Evolutionary conservation across 1,140 invertebrate genomes (phyloP), one percentile per base, ranked within the genome.

Genomic region (Halesus radiatus): DNA sequence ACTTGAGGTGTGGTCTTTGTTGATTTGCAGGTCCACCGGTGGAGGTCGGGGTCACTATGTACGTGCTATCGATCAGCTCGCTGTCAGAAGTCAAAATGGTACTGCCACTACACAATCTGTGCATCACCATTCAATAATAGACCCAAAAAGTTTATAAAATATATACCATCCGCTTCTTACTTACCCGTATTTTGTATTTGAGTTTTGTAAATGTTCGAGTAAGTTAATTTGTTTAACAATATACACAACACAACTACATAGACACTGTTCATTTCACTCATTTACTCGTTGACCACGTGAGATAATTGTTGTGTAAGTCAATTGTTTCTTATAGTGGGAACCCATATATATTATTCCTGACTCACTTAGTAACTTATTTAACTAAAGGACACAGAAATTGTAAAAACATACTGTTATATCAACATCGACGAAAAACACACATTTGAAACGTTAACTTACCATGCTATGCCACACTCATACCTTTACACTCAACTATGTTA

Each of bases 61-160:
- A 98, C 94, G 96, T 99, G 92, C 95, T 98, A 92, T 97, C 96
- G 92, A 98, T 99, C 93, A 98, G 96, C 94, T 98, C 97, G 91
- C 95, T 98, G 90, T 98, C 96, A 90, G 97, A 98, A 96, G 97
- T 98, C 90, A 96, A 98, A 95, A 99, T 99, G 98, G 97, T 98
- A 96, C 81, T 50, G 37, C 78, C 64, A 64, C 62, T 52, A 22
- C 22, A 53, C 54, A 52, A 56, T 76, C 73, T 60, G 73, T 77
- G 75, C 75, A 77, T 64, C 75, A 77, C 29, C 70, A 74, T 56
- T 74, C 70, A 74, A 74, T 29, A 74, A 74, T 74, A 74, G 70
- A 74, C 22, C 70, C 70, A 53, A 74, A 26, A 54, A 45, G 37
- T 70, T 70, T 70, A 70, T 54, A 54, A 54, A 74, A 74, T 54